Evolutionary conservation across 2,888 invertebrate species (phyloP).

Genomic region (Rhamnusium bicolor): DNA sequence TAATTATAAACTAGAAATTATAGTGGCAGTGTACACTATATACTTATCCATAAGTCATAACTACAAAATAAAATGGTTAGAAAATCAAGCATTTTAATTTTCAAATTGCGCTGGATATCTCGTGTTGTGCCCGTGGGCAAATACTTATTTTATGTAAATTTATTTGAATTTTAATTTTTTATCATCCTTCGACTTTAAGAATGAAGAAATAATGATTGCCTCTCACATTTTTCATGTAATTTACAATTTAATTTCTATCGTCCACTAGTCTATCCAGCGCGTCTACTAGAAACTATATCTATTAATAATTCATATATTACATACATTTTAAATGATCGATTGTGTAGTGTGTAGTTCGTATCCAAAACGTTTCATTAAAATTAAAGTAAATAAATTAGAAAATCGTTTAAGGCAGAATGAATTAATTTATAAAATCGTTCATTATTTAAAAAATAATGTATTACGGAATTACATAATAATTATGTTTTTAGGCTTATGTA

Average conservation of each 20-base stretch:
- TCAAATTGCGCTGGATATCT: background rate
- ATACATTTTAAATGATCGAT: constrained; percentile 15
- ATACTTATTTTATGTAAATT: constrained; percentile 4
- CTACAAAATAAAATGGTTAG: background rate
- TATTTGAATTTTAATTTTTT: constrained; percentile 3
- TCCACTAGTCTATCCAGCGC: constrained; percentile 1
- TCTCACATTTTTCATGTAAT: constrained; percentile 15
- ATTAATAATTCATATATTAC: constrained; percentile 30
- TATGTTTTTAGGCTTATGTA: background rate
- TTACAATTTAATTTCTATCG: constrained; percentile 1
- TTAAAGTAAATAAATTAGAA: too few relatives aligned
- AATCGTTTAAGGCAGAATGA: too few relatives aligned
- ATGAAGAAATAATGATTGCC: constrained; percentile 7
- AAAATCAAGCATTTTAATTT: background rate
- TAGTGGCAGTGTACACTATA: too few relatives aligned
- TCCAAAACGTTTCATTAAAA: too few relatives aligned
- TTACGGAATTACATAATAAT: background rate
- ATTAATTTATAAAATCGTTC: too few relatives aligned
- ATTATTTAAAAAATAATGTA: background rate
- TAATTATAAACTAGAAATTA: too few relatives aligned
- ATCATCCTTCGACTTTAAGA: background rate
- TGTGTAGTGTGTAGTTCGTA: too few relatives aligned
- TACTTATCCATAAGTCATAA: too few relatives aligned
- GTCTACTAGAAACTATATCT: background rate
- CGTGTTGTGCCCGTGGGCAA: background rate